Conservation (phyloP, 2,797 vertebrate genomes). For the Oceanodroma leucorhoa region DNA sequence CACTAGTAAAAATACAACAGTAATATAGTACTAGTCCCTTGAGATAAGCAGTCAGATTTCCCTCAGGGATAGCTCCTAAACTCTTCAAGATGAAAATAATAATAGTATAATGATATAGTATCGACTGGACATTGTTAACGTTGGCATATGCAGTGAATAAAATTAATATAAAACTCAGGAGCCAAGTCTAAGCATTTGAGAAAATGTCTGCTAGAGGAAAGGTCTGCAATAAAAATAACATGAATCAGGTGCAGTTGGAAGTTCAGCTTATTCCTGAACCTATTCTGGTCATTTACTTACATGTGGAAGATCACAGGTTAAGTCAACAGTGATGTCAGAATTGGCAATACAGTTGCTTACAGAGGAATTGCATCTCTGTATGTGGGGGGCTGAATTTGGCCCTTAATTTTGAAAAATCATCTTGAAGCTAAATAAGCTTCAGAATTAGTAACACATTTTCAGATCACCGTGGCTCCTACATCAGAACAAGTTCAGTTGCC, state of each 20-base stretch:
- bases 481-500: neutral
- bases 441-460: constrained; percentile 28
- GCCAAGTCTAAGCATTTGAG: neutral
- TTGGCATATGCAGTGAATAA: neutral
- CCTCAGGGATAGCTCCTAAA: neutral
- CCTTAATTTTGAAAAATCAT: neutral
- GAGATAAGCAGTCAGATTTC: neutral
- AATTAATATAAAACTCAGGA: neutral
- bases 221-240: neutral
- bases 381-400: neutral
- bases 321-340: neutral
- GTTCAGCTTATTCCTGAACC: neutral
- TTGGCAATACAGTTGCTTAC: neutral
- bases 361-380: neutral
- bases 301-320: neutral
- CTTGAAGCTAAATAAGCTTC: neutral
- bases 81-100: neutral
- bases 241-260: neutral
- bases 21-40: neutral
- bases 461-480: neutral
- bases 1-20: neutral
- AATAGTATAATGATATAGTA: neutral
- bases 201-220: neutral
- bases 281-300: neutral
- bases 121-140: neutral